phyloP scores from a whole-genome alignment of 2,113 vertebrate species.

The Colius striatus region DNA sequence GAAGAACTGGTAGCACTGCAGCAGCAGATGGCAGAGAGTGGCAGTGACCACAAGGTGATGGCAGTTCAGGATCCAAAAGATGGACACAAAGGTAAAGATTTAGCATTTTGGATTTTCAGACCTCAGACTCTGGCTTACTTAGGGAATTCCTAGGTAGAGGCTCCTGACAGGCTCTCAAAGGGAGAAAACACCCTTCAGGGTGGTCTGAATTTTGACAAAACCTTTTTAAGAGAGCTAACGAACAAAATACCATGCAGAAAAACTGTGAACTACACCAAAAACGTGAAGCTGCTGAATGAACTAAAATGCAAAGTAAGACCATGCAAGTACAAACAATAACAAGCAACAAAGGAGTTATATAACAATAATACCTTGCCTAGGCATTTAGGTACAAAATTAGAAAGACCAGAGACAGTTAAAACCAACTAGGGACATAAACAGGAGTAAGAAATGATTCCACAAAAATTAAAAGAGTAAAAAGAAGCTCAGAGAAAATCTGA shows the following conservation, averaged over 20 bases:
- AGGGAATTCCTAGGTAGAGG: background rate
- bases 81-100: background rate
- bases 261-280: background rate
- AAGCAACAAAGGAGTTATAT: background rate
- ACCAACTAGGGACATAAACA: background rate
- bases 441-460: background rate
- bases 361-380: background rate
- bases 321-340: background rate
- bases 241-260: background rate
- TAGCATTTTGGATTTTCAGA: background rate
- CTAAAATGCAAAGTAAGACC: background rate
- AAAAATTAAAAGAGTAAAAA: background rate
- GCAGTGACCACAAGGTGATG: background rate
- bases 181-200: background rate
- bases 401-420: background rate
- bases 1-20: background rate
- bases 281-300: background rate
- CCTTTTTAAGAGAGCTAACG: background rate
- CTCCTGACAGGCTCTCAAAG: background rate
- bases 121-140: background rate
- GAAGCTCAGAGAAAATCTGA: background rate
- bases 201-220: background rate
- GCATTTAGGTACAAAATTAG: background rate
- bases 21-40: background rate
- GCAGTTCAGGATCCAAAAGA: background rate